Percentiles rank a stretch among this genome's conserved stretches.
These are phyloP conservation scores for Aleiodes alternator DNA, from an alignment of 2,888 invertebrate genomes.

Conservation along the genomic window DNA sequence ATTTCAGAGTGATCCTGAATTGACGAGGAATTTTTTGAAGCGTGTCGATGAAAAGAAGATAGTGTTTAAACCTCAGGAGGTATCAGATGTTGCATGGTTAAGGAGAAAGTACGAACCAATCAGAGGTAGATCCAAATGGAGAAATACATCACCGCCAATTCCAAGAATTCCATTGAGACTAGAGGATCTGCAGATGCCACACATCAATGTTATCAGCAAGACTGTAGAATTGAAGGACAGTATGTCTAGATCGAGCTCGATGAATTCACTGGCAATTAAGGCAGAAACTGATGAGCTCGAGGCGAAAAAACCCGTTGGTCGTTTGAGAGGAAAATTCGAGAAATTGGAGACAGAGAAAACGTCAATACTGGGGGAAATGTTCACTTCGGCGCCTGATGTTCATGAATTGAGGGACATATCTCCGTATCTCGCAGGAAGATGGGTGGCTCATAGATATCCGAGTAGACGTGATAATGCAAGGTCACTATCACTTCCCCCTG, in stretches of 20 bases:
- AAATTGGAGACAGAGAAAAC: constrained; percentile 71
- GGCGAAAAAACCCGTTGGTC: constrained; percentile 81
- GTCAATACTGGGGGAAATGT: constrained; percentile 86
- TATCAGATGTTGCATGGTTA: constrained; percentile 80
- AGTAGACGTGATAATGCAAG: constrained; percentile 82
- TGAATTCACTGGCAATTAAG: constrained; percentile 65
- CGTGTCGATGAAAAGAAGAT: constrained; percentile 75
- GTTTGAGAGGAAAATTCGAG: constrained; percentile 85
- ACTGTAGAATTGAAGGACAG: constrained; percentile 80
- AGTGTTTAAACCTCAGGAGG: constrained; percentile 76
- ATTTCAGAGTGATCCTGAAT: constrained; percentile 88
- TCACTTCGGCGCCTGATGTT: constrained; percentile 87
- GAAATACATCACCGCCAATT: constrained; percentile 79
- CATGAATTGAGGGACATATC: constrained; percentile 86
- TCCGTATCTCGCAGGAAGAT: constrained; percentile 86
- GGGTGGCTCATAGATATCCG: constrained; percentile 89
- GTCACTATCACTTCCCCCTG: constrained; percentile 78
- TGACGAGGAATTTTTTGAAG: constrained; percentile 79
- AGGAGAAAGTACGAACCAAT: constrained; percentile 79
- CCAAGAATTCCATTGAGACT: constrained; percentile 80
- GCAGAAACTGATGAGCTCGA: constrained; percentile 68
- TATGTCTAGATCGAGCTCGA: constrained; percentile 44
- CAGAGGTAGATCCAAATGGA: constrained; percentile 76
- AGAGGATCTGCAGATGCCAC: constrained; percentile 89
- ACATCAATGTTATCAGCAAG: constrained; percentile 93